Evolutionary conservation across 30 jellyfish, hydroid and myxozoan genomes (phyloP).

Genomic region (Aurelia aurita): DNA sequence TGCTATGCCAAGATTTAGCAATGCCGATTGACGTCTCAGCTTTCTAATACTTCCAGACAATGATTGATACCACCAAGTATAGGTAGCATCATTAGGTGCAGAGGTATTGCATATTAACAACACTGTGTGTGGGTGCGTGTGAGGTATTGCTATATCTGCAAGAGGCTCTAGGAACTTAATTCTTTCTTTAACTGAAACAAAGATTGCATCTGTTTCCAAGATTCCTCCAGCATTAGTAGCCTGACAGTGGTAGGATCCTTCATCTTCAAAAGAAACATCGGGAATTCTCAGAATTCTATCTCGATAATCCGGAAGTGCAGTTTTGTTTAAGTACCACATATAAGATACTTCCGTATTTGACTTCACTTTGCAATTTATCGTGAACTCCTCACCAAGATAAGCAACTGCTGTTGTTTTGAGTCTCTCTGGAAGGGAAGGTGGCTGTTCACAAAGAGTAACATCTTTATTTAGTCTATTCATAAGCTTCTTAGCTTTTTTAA

Average conservation of each 20-base stretch:
- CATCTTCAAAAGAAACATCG: conserved; percentile 49
- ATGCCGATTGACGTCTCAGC: conserved; percentile 24
- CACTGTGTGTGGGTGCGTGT: conserved; percentile 20
- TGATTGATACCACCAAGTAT: conserved; percentile 78
- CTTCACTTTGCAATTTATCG: conserved; percentile 48
- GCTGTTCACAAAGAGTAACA: conserved; percentile 63
- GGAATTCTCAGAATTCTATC: conserved; percentile 39
- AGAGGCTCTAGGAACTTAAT: conserved; percentile 57
- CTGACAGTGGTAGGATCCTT: conserved; percentile 78
- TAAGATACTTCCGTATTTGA: conserved; percentile 47
- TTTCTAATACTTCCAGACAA: conserved; percentile 36
- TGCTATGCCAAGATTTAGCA: conserved; percentile 45
- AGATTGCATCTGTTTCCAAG: conserved; percentile 42
- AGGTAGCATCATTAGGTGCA: conserved; percentile 32
- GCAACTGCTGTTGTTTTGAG: conserved; percentile 67
- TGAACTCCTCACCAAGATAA: conserved; percentile 70
- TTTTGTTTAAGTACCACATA: conserved; percentile 75
- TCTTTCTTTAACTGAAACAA: conserved; percentile 52
- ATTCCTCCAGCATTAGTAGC: conserved; percentile 63
- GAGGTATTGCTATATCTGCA: conserved; percentile 51
- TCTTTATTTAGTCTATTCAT: not conserved
- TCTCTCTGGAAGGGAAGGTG: conserved; percentile 32
- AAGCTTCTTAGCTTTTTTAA: not conserved
- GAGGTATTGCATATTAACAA: conserved; percentile 78
- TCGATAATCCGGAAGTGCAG: conserved; percentile 73